phyloP scores from a whole-genome alignment of 2,888 invertebrate species.

The Conomelus anceps region DNA sequence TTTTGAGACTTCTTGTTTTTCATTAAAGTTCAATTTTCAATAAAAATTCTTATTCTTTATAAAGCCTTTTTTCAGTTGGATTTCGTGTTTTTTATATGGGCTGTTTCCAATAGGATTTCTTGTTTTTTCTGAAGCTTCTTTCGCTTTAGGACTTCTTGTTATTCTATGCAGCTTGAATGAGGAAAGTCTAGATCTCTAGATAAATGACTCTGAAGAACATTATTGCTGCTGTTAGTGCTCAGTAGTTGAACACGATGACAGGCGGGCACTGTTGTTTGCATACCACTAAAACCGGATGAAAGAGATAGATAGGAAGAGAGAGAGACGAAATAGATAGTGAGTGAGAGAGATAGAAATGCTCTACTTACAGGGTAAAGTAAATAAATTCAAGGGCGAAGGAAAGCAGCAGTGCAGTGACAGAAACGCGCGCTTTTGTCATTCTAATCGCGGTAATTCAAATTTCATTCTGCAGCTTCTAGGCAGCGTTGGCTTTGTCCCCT shows the following conservation, averaged over 20 bases:
- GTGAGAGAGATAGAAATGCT: too few species aligned
- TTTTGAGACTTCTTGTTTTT: too few species aligned
- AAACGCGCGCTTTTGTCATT: not conserved
- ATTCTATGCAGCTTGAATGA: not conserved
- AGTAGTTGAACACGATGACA: too few species aligned
- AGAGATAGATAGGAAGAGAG: not conserved
- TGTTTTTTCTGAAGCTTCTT: too few species aligned
- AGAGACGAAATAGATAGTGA: not conserved
- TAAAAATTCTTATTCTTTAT: too few species aligned
- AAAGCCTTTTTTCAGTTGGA: too few species aligned
- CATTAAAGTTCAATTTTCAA: too few species aligned
- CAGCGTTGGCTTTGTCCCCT: not conserved
- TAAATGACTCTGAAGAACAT: not conserved
- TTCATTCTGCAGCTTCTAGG: not conserved
- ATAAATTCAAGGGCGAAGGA: not conserved
- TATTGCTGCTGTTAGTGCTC: not conserved
- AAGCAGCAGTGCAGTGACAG: not conserved
- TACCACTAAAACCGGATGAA: not conserved
- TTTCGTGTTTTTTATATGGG: too few species aligned
- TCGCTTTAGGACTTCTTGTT: not conserved
- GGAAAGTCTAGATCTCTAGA: not conserved
- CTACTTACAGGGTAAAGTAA: not conserved
- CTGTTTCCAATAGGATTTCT: too few species aligned
- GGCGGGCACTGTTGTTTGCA: not conserved
- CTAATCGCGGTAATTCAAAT: not conserved